Conservation (phyloP, 2,888 invertebrate genomes). For the Neoascia interrupta region DNA sequence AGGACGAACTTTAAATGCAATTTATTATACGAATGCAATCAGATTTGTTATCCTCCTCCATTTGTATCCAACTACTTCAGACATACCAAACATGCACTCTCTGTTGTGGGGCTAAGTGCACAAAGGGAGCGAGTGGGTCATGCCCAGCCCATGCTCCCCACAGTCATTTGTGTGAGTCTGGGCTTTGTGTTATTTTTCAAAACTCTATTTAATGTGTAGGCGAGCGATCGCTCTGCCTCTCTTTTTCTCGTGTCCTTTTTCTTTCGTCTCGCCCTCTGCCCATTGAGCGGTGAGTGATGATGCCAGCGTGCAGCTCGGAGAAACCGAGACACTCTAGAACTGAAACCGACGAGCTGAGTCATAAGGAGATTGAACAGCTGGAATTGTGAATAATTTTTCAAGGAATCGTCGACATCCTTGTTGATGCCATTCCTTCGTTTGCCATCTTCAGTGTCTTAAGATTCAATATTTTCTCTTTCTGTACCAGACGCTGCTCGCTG, state of each 20-base stretch:
- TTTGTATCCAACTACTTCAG: conserved; percentile 65
- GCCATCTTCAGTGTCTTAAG: conserved; percentile 30
- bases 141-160: background rate
- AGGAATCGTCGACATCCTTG: conserved; percentile 8
- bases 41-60: conserved; percentile 67
- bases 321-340: too few relatives aligned
- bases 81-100: conserved; percentile 43
- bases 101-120: conserved; percentile 12
- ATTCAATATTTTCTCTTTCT: conserved; percentile 49
- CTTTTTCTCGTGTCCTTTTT: background rate
- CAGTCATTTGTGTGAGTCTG: conserved; percentile 32
- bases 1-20: conserved; percentile 69
- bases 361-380: conserved; percentile 57
- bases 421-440: conserved; percentile 4
- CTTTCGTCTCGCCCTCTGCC: conserved; percentile 3
- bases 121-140: background rate
- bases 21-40: conserved; percentile 70
- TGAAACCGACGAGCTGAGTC: background rate
- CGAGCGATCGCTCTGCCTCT: background rate
- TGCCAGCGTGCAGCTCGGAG: conserved; percentile 1
- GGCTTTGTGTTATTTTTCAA: conserved; percentile 43
- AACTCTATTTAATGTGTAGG: conserved; percentile 44
- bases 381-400: conserved; percentile 55
- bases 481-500: background rate
- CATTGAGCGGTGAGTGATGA: background rate